Conservation (phyloP, 1,140 invertebrate genomes). For the Aphelinus atriplicis region DNA sequence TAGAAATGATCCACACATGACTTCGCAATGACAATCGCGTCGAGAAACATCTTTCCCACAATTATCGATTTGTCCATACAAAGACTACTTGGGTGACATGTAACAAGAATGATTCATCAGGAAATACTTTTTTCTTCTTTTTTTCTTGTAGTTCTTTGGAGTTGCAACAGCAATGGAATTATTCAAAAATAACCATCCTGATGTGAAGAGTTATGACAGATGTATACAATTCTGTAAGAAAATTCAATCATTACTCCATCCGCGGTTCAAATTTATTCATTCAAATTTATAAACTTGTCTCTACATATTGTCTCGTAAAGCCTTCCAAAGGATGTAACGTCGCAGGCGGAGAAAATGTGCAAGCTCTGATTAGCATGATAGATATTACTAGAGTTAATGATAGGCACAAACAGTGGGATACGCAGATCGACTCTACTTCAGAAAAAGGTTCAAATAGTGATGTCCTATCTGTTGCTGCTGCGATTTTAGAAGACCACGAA, state of each 20-base stretch:
- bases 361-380: slow-evolving; percentile 6
- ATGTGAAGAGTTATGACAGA: neutral
- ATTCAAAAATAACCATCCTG: neutral
- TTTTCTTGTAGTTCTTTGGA: slow-evolving; percentile 25
- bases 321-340: slow-evolving; percentile 26
- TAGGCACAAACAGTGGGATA: neutral
- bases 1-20: neutral
- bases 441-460: neutral
- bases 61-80: neutral
- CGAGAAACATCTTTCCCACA: neutral
- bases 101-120: neutral
- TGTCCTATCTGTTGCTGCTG: neutral
- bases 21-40: neutral
- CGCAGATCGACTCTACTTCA: slow-evolving; percentile 1
- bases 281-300: slow-evolving; percentile 36
- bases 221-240: slow-evolving; percentile 14
- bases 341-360: slow-evolving; percentile 4
- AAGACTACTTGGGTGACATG: neutral
- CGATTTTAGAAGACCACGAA: slow-evolving; percentile 5
- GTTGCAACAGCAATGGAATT: slow-evolving; percentile 21
- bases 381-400: neutral
- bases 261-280: slow-evolving; percentile 41
- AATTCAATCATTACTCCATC: neutral
- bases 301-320: slow-evolving; percentile 26
- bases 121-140: neutral